A percentile compares a stretch with the other conserved stretches of the same genome.
phyloP scores from a whole-genome alignment of 2,113 vertebrate species.

The Propithecus coquereli region DNA sequence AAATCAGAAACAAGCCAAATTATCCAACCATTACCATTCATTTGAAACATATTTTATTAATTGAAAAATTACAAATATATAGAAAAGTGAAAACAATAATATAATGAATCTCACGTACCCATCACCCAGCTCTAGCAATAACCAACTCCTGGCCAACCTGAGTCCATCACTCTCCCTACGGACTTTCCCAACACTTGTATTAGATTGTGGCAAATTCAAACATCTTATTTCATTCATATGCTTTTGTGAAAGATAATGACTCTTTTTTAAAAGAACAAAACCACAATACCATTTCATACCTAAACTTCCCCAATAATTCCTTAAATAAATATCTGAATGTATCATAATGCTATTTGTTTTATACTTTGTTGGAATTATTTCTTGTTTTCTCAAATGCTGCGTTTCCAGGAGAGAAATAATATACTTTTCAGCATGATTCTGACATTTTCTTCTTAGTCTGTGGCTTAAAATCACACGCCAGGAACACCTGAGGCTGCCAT shows the following conservation, averaged over 20 bases:
- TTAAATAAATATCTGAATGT: background rate
- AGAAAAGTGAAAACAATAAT: background rate
- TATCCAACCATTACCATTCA: background rate
- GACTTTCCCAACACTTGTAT: background rate
- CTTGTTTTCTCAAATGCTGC: background rate
- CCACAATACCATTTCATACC: background rate
- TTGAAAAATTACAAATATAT: background rate
- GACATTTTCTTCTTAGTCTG: background rate
- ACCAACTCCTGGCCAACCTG: background rate
- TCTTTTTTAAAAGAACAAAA: background rate
- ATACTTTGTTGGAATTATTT: background rate
- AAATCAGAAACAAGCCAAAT: background rate
- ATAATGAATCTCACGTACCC: background rate
- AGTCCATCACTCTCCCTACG: background rate
- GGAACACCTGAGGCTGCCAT: background rate
- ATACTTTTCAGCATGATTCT: background rate
- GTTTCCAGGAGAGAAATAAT: slow-evolving; percentile 10
- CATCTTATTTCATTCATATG: background rate
- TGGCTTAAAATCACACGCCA: background rate
- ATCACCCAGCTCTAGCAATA: background rate
- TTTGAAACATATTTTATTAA: background rate
- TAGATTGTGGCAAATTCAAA: background rate
- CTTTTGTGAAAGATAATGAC: background rate
- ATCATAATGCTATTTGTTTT: background rate
- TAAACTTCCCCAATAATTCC: background rate